Base-by-base conservation (phyloP, 1,140 invertebrate genomes). In the Coenobita brevimanus region DNA sequence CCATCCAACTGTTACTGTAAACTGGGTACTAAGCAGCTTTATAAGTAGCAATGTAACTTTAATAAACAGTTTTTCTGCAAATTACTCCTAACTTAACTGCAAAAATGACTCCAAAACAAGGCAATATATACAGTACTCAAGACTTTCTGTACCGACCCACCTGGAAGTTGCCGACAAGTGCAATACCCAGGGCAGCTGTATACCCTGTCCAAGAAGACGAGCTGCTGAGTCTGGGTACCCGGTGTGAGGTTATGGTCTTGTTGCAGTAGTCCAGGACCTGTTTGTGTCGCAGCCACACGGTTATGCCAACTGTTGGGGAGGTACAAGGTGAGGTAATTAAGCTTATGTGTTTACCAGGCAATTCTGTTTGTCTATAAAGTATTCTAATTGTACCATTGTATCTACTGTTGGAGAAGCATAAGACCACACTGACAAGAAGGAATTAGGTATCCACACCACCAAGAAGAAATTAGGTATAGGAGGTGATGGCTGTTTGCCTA, bases 261-360 rank as follows among this genome's bases (percentile, higher is more conserved):
- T 27, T 38, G 82, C 92, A 93, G 82, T 92, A 92, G 64, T 92
- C 91, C 30, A 91, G 91, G 0, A 93, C 90, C 83, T 94, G 93
- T 33, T 92, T 92, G 91, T 93, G 94, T 30, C 93, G 90, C 6
- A 93, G 90, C 89, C 93, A 94, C 8, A 93, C 91, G 2, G 91
- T 91, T 10, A 91, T 64, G 1, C 90, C 91, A 67, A 92, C 93
- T 94, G 90, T 15, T 84, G 89, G 89, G 92, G 91, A 91, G 79
- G 84, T 46, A 75, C 30, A 76, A 57, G 54, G 30, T 33, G 27
- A 3, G 17, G 54, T 0, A 30, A 67, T 54, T 10, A 17, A 21
- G 27, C 27, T 17, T 17, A 3, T 3, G 60, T 3, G 60, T 27
- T 6, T 27, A 3, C 21, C 60, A 62, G 17, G 60, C 27, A 10